Evolutionary conservation across 2,888 invertebrate species (phyloP).

Genomic region (Ctena decussata): DNA sequence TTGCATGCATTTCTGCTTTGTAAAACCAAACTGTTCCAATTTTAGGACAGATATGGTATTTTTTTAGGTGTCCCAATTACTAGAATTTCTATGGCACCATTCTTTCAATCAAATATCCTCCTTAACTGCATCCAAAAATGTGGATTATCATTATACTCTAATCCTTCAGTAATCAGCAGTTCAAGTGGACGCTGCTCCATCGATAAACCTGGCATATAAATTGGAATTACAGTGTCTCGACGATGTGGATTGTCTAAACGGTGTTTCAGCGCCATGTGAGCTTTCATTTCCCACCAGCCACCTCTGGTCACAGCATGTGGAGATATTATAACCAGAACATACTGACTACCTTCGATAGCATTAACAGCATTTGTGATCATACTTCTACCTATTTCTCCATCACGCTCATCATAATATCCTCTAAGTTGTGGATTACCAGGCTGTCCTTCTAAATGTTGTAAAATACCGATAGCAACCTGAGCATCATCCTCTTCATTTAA

Average conservation of each 20-base stretch:
- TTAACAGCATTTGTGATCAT: not conserved
- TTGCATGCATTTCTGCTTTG: too few species aligned
- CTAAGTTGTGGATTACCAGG: not conserved
- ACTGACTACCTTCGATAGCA: not conserved
- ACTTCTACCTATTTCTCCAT: not conserved
- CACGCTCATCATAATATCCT: constrained; percentile 9
- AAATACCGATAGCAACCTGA: not conserved
- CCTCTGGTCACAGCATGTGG: not conserved
- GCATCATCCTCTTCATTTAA: not conserved
- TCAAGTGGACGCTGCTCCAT: not conserved
- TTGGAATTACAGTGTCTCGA: not conserved
- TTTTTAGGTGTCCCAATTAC: too few species aligned
- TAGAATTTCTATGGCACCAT: too few species aligned
- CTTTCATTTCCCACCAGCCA: constrained; percentile 1
- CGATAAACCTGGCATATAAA: not conserved
- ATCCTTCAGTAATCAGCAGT: constrained; percentile 11
- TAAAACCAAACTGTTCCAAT: too few species aligned
- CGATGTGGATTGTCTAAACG: not conserved
- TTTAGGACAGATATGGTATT: too few species aligned
- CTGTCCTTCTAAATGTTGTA: not conserved
- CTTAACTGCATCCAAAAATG: not conserved
- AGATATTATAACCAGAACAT: not conserved
- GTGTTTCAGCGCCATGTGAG: not conserved
- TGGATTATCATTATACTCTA: not conserved
- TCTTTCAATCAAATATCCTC: not conserved